phyloP scores from a whole-genome alignment of 1,140 invertebrate genomes.

The Drosophila repleta region DNA sequence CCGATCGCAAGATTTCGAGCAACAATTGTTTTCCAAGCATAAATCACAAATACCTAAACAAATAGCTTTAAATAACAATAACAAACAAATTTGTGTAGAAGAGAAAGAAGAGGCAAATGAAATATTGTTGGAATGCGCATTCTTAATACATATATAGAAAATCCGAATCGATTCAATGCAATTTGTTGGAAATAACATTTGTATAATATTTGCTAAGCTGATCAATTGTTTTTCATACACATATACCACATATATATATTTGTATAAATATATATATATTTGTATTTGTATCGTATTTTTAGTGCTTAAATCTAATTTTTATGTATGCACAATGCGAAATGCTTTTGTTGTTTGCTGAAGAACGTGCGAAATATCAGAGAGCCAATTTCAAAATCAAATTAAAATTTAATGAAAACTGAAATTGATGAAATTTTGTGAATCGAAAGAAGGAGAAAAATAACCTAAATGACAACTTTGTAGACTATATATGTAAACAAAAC shows the following conservation, averaged over 20 bases:
- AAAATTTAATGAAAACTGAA: slow-evolving; percentile 10
- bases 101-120: slow-evolving; percentile 30
- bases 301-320: slow-evolving; percentile 52
- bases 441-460: slow-evolving; percentile 23
- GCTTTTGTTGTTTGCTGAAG: slow-evolving; percentile 70
- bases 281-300: slow-evolving; percentile 40
- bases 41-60: slow-evolving; percentile 71
- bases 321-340: slow-evolving; percentile 44
- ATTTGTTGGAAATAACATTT: slow-evolving; percentile 48
- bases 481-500: slow-evolving; percentile 43
- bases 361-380: slow-evolving; percentile 31
- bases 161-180: slow-evolving; percentile 48
- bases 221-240: slow-evolving; percentile 44
- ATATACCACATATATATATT: slow-evolving; percentile 10
- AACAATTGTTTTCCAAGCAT: slow-evolving; percentile 72
- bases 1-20: slow-evolving; percentile 34
- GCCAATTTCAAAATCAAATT: slow-evolving; percentile 17
- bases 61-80: slow-evolving; percentile 76
- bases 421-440: slow-evolving; percentile 20
- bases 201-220: slow-evolving; percentile 26
- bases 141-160: slow-evolving; percentile 35
- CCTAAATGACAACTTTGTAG: slow-evolving; percentile 70
- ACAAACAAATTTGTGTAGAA: slow-evolving; percentile 19
- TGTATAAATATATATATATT: slow-evolving; percentile 45
- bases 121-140: slow-evolving; percentile 46